phyloP scores from a whole-genome alignment of 2,888 invertebrate species.

The Branchinecta sandiegonensis region DNA sequence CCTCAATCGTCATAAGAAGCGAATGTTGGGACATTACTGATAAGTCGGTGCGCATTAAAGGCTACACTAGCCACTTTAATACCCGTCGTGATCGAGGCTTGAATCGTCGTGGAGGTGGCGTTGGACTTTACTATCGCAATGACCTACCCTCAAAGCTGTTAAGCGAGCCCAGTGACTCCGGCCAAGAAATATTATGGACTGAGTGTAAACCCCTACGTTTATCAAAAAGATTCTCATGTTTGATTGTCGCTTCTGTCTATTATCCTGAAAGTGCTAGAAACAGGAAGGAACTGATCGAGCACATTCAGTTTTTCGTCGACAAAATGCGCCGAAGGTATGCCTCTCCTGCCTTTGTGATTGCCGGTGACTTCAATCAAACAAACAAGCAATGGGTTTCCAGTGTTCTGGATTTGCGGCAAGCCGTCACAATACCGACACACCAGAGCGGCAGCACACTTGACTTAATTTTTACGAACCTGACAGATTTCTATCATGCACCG shows the following conservation, averaged over 20 bases:
- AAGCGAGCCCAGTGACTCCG: conserved; percentile 11
- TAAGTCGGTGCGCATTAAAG: neutral
- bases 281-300: conserved; percentile 5
- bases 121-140: neutral
- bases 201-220: neutral
- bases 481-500: conserved; percentile 3
- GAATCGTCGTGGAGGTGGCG: conserved; percentile 8
- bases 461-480: conserved; percentile 8
- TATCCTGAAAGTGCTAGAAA: neutral
- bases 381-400: conserved; percentile 4
- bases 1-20: neutral
- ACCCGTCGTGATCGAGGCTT: neutral
- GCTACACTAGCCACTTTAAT: neutral
- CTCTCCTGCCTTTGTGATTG: conserved; percentile 15
- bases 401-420: conserved; percentile 1
- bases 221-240: conserved; percentile 8
- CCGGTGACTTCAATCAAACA: neutral
- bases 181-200: neutral
- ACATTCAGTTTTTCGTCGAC: conserved; percentile 13
- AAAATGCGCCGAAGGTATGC: neutral
- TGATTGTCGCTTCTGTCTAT: neutral
- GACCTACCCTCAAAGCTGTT: conserved; percentile 12
- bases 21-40: neutral
- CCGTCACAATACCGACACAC: neutral
- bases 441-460: neutral